Base-by-base conservation (phyloP, 2,888 invertebrate genomes). In the Andrena bucephala region DNA sequence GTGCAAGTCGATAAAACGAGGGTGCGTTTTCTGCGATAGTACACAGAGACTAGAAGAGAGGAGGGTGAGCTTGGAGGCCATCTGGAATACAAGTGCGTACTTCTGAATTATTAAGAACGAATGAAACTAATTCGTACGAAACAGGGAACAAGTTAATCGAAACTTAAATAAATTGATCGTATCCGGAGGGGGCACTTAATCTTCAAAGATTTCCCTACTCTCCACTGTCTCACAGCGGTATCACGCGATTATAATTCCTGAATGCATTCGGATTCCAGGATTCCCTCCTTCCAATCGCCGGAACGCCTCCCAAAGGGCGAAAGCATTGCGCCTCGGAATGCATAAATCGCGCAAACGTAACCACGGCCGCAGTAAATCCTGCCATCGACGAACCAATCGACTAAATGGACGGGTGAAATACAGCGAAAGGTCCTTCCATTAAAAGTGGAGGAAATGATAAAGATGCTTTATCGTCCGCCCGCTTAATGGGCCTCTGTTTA, bases 1-100 rank as follows among this genome's bases (percentile, higher is more conserved):
- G 89, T 89, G 88, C 89, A 89, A 87, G 86, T 79, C 86, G 87
- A 90, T 87, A 83, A 82, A 68, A 63, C 24, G 72, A 85, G 86
- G 86, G 83, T 82, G 36, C n/a, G 16, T 33, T 52, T 68, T 42
- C 33, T 20, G 59, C 48, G 31, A 42, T 24, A 13, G 52, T 57
- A 27, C 57, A 68, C 54, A 33, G 20, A 33, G 62, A 54, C 29
- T 42, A 16, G 16, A 0, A 13, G 42, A 42, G 16, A 5, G 16
- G 59, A 50, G 65, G 65, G 33, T 4, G 48, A 63, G 72, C 36
- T 66, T 31, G 54, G 62, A 33, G 29, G 36, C 13, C 16, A 20
- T 57, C 29, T 33, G 16, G 16, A 31, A 73, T 24, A 10, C 13
- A 42, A 63, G 24, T 24, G 27, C 8, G 20, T 1, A 10, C n/a